Evolutionary conservation across 1,140 invertebrate genomes (phyloP).

Genomic region (Adelges cooleyi): DNA sequence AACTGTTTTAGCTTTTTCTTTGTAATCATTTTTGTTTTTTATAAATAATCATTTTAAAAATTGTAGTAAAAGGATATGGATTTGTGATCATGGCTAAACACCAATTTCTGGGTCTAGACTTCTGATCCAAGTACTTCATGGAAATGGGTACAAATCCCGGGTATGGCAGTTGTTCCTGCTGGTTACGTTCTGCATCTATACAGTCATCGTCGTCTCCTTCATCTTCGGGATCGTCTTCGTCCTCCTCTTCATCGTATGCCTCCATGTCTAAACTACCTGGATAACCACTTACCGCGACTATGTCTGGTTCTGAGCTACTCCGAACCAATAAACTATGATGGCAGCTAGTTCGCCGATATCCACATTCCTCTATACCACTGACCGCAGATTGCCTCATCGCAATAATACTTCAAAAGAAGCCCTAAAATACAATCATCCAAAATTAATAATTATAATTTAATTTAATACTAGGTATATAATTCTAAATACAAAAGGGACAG

Average conservation of each 20-base stretch:
- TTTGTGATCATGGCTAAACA: constrained; percentile 91
- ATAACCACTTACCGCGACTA: background rate
- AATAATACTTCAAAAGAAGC: no score
- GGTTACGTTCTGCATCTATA: constrained; percentile 32
- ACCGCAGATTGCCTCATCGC: constrained; percentile 15
- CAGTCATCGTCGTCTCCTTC: constrained; percentile 33
- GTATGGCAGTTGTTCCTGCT: constrained; percentile 55
- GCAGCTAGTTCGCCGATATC: background rate
- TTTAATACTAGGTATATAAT: no score
- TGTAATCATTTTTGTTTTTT: no score
- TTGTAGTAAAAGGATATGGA: constrained; percentile 86
- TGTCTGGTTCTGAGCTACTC: constrained; percentile 10
- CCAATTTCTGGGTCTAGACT: constrained; percentile 72
- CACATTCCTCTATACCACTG: background rate
- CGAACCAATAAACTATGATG: background rate
- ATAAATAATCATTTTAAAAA: background rate
- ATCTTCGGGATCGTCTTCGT: constrained; percentile 29
- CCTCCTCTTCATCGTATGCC: constrained; percentile 39
- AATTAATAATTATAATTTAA: no score
- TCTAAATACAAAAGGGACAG: no score
- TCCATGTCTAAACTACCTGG: constrained; percentile 39
- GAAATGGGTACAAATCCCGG: constrained; percentile 76
- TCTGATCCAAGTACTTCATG: constrained; percentile 75
- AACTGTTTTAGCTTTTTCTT: no score
- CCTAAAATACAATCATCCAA: no score